Percentiles rank a stretch among this genome's conserved stretches.
These are phyloP conservation scores for Gallirallus australis DNA, from an alignment of 2,797 vertebrate genomes.

Conservation along the genomic window DNA sequence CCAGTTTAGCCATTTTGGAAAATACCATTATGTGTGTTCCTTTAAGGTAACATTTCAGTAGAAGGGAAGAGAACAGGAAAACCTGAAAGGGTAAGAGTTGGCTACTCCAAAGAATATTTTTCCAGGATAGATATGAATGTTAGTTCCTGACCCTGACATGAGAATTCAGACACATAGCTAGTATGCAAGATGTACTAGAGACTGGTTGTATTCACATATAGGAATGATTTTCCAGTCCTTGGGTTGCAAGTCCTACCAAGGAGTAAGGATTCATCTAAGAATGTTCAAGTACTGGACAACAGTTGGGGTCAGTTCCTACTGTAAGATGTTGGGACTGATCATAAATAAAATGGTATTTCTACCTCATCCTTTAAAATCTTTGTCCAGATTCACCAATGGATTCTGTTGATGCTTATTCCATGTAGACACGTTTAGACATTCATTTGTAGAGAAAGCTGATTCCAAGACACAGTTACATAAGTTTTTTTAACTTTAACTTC, in stretches of 20 bases:
- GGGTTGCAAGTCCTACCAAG: neutral
- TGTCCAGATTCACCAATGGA: neutral
- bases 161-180: neutral
- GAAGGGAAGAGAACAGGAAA: neutral
- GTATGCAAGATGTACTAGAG: neutral
- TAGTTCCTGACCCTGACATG: neutral
- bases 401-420: neutral
- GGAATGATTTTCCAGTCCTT: neutral
- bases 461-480: neutral
- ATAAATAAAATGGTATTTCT: neutral
- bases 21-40: neutral
- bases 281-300: neutral
- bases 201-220: neutral
- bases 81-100: rapidly evolving
- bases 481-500: neutral
- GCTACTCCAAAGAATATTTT: neutral
- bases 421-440: neutral
- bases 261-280: neutral
- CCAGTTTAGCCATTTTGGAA: neutral
- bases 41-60: neutral
- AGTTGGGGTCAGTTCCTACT: neutral
- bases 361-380: neutral
- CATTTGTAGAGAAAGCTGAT: neutral
- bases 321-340: neutral
- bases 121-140: neutral